These are phyloP conservation scores for Seriola quinqueradiata DNA, from an alignment of 2,113 vertebrate genomes.

Conservation along the genomic window DNA sequence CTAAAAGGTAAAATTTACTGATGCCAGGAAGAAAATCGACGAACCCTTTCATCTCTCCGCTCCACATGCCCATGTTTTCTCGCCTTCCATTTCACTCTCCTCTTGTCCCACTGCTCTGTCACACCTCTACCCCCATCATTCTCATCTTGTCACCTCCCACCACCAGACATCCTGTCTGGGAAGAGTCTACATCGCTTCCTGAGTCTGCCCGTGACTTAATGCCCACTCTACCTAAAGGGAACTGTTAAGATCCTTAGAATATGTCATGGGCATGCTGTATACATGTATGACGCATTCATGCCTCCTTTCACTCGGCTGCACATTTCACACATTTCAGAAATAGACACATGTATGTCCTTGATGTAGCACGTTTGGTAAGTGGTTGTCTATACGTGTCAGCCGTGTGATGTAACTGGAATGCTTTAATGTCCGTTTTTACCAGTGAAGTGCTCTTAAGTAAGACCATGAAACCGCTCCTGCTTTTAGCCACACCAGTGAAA, in stretches of 20 bases:
- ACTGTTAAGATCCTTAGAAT: slow-evolving; percentile 52
- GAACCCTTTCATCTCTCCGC: slow-evolving; percentile 16
- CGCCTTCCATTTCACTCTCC: slow-evolving; percentile 65
- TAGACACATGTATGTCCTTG: slow-evolving; percentile 62
- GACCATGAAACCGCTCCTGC: slow-evolving; percentile 1
- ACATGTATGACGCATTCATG: slow-evolving; percentile 48
- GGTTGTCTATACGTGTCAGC: slow-evolving; percentile 28
- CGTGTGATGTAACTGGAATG: slow-evolving; percentile 50
- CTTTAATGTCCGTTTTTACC: slow-evolving; percentile 53
- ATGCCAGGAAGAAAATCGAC: slow-evolving; percentile 30
- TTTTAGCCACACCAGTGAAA: slow-evolving; percentile 9
- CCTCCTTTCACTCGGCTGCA: slow-evolving; percentile 55
- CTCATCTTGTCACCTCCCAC: slow-evolving; percentile 76
- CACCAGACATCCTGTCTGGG: slow-evolving; percentile 76
- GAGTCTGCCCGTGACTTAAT: slow-evolving; percentile 57
- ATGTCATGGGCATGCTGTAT: slow-evolving; percentile 46
- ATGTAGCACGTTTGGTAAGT: slow-evolving; percentile 39
- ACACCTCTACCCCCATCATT: slow-evolving; percentile 72
- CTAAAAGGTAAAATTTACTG: not conserved
- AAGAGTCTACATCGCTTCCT: slow-evolving; percentile 70
- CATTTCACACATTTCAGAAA: slow-evolving; percentile 76
- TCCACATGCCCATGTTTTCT: slow-evolving; percentile 67
- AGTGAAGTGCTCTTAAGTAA: not conserved
- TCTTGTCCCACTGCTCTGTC: slow-evolving; percentile 67
- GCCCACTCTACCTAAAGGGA: slow-evolving; percentile 43